Conservation (phyloP, 2,888 invertebrate genomes). For the Saturnia pavonia region DNA sequence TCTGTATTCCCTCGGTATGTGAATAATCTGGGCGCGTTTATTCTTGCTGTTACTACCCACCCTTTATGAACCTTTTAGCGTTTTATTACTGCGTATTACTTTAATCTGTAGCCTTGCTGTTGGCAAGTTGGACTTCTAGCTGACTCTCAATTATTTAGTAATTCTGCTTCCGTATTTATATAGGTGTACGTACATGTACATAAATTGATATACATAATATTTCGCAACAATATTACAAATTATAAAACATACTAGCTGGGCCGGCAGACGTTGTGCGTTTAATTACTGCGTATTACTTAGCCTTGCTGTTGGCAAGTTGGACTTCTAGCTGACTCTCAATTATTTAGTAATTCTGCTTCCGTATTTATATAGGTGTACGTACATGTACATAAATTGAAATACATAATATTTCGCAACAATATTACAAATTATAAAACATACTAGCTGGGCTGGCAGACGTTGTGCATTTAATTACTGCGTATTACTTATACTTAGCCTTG, state of each 20-base stretch:
- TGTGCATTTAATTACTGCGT: conserved; percentile 41
- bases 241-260: too few species aligned
- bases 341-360: conserved; percentile 24
- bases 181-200: background rate
- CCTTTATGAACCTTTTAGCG: conserved; percentile 38
- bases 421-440: too few species aligned
- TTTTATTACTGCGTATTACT: conserved; percentile 45
- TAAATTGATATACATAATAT: background rate
- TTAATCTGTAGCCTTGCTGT: conserved; percentile 41
- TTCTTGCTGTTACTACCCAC: conserved; percentile 39
- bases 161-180: background rate
- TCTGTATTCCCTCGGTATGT: conserved; percentile 24
- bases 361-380: background rate
- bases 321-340: conserved; percentile 30
- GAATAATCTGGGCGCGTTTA: conserved; percentile 55
- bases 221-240: too few species aligned
- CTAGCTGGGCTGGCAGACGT: too few species aligned
- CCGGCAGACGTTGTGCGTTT: background rate
- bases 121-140: conserved; percentile 28
- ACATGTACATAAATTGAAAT: background rate
- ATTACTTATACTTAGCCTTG: conserved; percentile 42
- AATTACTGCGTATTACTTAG: conserved; percentile 37
- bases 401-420: too few species aligned
- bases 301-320: conserved; percentile 32
- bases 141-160: conserved; percentile 32